Evolutionary conservation across 2,797 vertebrate species (phyloP).

Genomic region (Columba guinea): DNA sequence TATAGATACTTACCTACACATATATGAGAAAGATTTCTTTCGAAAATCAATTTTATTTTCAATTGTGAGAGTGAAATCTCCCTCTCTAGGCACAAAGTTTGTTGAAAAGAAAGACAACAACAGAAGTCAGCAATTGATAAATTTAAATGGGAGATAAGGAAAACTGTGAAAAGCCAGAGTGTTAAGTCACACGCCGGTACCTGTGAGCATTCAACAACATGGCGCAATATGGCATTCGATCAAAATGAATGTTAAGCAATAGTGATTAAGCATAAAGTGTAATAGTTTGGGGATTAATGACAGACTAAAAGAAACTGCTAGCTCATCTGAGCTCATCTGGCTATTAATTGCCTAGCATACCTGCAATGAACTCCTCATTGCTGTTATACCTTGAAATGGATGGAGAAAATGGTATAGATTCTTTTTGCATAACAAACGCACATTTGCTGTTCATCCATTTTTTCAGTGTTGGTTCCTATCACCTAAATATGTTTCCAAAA

Average conservation of each 20-base stretch:
- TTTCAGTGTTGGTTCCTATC: neutral
- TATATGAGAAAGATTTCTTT: neutral
- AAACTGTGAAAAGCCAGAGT: neutral
- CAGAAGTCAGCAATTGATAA: neutral
- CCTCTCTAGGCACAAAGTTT: neutral
- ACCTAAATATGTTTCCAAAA: constrained; percentile 10
- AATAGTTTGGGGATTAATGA: neutral
- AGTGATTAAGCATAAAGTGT: neutral
- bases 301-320: neutral
- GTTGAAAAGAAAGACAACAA: neutral
- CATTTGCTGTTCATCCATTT: neutral
- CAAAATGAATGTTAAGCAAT: neutral
- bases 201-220: neutral
- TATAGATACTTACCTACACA: neutral
- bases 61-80: neutral
- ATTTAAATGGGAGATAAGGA: neutral
- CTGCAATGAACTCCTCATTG: neutral
- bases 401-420: neutral
- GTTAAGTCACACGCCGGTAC: neutral
- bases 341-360: neutral
- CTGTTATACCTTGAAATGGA: neutral
- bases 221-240: neutral
- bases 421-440: neutral
- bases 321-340: neutral
- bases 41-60: neutral